Conservation (phyloP, 2,888 invertebrate species). For the Periphyllus acericola region DNA sequence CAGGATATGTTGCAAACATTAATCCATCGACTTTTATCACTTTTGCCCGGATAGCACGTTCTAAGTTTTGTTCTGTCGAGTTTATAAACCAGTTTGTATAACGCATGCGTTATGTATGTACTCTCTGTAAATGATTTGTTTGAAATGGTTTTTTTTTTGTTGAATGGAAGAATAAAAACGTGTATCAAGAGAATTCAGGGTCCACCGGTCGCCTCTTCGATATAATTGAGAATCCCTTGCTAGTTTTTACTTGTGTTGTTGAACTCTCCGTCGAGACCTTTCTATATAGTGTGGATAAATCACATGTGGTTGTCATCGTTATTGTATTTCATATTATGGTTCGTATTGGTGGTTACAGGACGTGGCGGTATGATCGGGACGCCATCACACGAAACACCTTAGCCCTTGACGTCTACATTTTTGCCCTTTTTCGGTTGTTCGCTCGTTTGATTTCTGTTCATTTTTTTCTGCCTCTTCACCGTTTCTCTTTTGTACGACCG, state of each 20-base stretch:
- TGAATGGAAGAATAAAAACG: slow-evolving; percentile 25
- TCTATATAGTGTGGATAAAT: slow-evolving; percentile 16
- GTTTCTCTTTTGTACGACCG: background rate
- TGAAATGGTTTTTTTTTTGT: background rate
- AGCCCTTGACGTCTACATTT: slow-evolving; percentile 11
- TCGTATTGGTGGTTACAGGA: slow-evolving; percentile 2
- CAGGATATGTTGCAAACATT: background rate
- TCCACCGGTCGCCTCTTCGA: background rate
- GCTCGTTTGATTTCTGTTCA: background rate
- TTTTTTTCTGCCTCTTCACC: background rate
- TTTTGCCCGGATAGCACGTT: background rate
- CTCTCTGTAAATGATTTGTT: background rate
- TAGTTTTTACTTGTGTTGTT: background rate
- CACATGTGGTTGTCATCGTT: slow-evolving; percentile 18
- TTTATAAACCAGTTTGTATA: slow-evolving; percentile 23
- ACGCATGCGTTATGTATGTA: background rate
- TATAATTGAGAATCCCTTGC: slow-evolving; percentile 7
- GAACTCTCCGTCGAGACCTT: background rate
- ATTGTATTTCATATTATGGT: background rate
- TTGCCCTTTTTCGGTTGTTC: slow-evolving; percentile 39
- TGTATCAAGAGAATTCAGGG: background rate
- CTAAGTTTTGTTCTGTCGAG: background rate
- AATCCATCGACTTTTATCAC: background rate
- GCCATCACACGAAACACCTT: background rate
- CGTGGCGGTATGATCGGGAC: background rate